Base-by-base conservation (phyloP, 2,888 invertebrate species). In the Ennomos erosarius region DNA sequence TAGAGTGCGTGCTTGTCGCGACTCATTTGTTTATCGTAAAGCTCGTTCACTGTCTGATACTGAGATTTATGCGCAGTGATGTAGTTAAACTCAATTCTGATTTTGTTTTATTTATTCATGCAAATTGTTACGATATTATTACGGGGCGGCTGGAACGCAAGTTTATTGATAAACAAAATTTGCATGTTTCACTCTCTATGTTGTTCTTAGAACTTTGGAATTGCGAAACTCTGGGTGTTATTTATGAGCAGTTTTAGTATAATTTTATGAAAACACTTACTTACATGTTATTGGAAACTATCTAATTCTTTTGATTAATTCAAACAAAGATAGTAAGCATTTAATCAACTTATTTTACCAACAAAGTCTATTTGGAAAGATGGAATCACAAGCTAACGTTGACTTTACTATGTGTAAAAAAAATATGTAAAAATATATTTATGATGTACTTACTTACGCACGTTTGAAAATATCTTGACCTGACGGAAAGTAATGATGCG, bases 1-100 rank as follows among this genome's bases (percentile, higher is more conserved):
- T 6, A 13, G 13, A 9, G 40, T 40, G 40, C 13, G 13, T 40
- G 13, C 9, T 8, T 9, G 26, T 3, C 4, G 26, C 10, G 26
- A 26, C 11, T 38, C 5, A 42, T 42, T 42, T 42, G 13, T 42
- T 13, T 13, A 13, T n/a, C 26, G n/a, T 13, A 10, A 12, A 55
- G 37, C 16, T 47, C 1, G 10, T 33, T 44, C 43, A 48, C 55
- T 54, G 39, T 48, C 53, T 49, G 39, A 26, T 12, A 59, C 47
- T 34, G 69, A 16, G 70, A 69, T 71, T 73, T 71, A 71, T 68
- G 69, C 65, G 68, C 65, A 63, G 64, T 68, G 64, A 59, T 71
- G 70, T 72, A 58, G 65, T 67, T 67, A 51, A 66, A 58, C 65
- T 61, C 62, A 66, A 55, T 64, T 61, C 67, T 64, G 61, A 65